Conservation (phyloP, 2,888 invertebrate genomes). For the Heliconius hortense region DNA sequence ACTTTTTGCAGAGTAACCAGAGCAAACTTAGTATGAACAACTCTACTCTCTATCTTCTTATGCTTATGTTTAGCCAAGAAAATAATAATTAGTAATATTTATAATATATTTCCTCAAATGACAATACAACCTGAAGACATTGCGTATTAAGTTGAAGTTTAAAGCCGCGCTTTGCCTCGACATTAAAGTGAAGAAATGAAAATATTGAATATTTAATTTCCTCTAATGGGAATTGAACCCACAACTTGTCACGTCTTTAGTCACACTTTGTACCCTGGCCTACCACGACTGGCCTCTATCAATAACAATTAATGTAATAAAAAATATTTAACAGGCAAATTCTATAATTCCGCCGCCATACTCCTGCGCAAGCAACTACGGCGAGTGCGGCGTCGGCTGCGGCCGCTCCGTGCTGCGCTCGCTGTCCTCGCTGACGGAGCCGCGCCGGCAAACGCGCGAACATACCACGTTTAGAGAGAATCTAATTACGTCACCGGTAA, state of each 20-base stretch:
- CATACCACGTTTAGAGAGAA: conserved; percentile 61
- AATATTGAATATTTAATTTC: no score
- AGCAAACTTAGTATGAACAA: neutral
- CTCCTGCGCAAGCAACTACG: conserved; percentile 89
- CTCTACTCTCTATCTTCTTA: neutral
- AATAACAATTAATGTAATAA: neutral
- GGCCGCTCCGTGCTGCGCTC: conserved; percentile 80
- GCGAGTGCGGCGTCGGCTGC: conserved; percentile 78
- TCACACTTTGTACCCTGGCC: no score
- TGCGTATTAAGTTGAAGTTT: no score
- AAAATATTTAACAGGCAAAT: conserved; percentile 82
- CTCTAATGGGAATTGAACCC: no score
- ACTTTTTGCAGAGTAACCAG: neutral
- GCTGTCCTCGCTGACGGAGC: conserved; percentile 82
- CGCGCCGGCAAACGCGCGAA: conserved; percentile 48
- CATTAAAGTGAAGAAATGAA: no score
- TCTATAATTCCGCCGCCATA: conserved; percentile 92
- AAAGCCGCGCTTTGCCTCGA: no score
- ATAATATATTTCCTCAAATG: neutral
- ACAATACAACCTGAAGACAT: no score
- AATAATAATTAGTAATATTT: no score
- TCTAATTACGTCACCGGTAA: conserved; percentile 62
- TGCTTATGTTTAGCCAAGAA: neutral
- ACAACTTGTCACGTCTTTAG: no score
- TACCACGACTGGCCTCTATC: no score